A percentile compares a stretch with the other conserved stretches of the same genome.
These are phyloP conservation scores for Apodemia duryi DNA, from an alignment of 2,888 invertebrate genomes.

Conservation along the genomic window DNA sequence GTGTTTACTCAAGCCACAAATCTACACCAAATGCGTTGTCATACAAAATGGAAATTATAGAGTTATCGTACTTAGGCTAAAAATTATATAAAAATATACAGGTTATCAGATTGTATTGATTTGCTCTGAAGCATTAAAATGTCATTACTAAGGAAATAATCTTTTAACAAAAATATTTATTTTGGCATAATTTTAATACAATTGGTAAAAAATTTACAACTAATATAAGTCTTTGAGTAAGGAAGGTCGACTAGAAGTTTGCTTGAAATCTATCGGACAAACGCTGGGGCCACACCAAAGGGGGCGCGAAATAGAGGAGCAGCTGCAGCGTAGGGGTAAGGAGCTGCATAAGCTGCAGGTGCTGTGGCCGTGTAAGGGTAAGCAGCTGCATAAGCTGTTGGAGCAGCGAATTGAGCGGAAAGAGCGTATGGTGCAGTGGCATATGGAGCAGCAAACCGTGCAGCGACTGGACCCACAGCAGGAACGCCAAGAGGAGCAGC, in stretches of 20 bases:
- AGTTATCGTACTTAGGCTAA: too few relatives aligned
- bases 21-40: too few relatives aligned
- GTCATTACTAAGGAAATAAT: neutral
- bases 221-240: slow-evolving; percentile 44
- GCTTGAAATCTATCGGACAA: slow-evolving; percentile 68
- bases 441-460: slow-evolving; percentile 29
- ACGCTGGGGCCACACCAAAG: slow-evolving; percentile 58
- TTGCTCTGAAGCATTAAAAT: too few relatives aligned
- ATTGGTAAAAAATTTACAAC: slow-evolving; percentile 19
- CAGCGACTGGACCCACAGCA: slow-evolving; percentile 38
- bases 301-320: slow-evolving; percentile 50
- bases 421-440: slow-evolving; percentile 37
- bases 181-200: slow-evolving; percentile 13
- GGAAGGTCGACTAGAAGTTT: slow-evolving; percentile 60
- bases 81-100: too few relatives aligned
- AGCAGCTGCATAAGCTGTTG: slow-evolving; percentile 32
- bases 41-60: too few relatives aligned
- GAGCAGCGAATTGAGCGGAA: slow-evolving; percentile 34
- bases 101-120: too few relatives aligned
- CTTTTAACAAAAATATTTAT: slow-evolving; percentile 17
- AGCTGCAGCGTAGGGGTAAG: slow-evolving; percentile 41
- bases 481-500: slow-evolving; percentile 38
- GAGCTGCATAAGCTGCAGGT: slow-evolving; percentile 38
- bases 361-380: slow-evolving; percentile 30
- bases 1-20: too few relatives aligned